These are phyloP conservation scores for Oscheius sp. DNA, from an alignment of 2,888 invertebrate genomes.

Conservation along the genomic window DNA sequence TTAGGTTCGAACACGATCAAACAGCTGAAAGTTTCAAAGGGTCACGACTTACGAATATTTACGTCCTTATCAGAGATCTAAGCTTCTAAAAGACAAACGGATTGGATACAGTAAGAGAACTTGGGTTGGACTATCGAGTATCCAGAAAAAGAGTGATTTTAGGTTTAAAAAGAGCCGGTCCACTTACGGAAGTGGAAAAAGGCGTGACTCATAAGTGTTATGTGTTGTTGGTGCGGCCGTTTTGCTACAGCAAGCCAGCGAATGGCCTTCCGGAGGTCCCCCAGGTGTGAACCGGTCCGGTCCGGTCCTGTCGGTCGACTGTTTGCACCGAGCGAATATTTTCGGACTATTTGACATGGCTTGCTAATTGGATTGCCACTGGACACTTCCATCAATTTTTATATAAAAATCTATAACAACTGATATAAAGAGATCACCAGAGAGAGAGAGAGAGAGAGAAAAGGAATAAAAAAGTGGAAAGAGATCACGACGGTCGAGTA, in stretches of 20 bases:
- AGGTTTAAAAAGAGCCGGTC: not conserved
- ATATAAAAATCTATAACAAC: too few species aligned
- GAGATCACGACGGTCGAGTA: not conserved
- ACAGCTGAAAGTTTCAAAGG: constrained; percentile 20
- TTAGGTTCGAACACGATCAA: constrained; percentile 21
- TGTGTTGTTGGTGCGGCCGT: not conserved
- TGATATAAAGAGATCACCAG: not conserved
- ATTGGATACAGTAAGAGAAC: too few species aligned
- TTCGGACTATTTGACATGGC: constrained; percentile 27
- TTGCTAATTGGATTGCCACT: constrained; percentile 22
- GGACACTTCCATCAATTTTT: not conserved
- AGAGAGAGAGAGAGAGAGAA: not conserved
- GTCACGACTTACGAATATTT: constrained; percentile 8
- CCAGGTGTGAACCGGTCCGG: constrained; percentile 17
- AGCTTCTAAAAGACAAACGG: not conserved
- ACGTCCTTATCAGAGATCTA: not conserved
- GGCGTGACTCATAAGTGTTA: not conserved
- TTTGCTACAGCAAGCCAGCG: constrained; percentile 18
- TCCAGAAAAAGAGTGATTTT: too few species aligned
- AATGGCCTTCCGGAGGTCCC: constrained; percentile 27
- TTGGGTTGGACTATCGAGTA: too few species aligned
- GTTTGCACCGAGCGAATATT: constrained; percentile 26
- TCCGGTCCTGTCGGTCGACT: constrained; percentile 21
- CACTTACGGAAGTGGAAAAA: not conserved
- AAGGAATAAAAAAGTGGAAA: not conserved